Conservation (phyloP, 2,888 invertebrate genomes). For the Drosophila quasianomalipes region DNA sequence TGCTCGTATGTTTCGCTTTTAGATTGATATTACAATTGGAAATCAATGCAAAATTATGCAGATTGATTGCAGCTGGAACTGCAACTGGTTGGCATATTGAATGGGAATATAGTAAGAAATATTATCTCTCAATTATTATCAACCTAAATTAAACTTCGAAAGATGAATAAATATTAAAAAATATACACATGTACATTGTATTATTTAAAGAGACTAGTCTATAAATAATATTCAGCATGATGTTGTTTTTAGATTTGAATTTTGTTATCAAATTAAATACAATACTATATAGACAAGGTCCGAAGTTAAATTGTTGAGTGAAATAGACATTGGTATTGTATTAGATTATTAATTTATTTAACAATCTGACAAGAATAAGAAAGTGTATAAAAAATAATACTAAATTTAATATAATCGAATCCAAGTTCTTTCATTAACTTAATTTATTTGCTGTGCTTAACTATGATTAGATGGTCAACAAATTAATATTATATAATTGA, state of each 20-base stretch:
- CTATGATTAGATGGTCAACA: neutral
- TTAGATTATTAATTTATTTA: too few species aligned
- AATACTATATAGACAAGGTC: neutral
- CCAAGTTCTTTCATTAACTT: neutral
- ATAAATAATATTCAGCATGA: slow-evolving; percentile 10
- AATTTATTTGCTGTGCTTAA: neutral
- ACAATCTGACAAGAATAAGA: neutral
- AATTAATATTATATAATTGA: neutral
- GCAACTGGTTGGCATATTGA: slow-evolving; percentile 5
- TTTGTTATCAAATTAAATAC: slow-evolving; percentile 1
- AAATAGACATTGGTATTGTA: neutral
- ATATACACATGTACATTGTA: neutral
- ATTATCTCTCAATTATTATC: neutral
- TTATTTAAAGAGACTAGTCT: neutral
- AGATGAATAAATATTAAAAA: neutral
- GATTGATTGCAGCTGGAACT: slow-evolving; percentile 18
- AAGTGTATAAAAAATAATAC: neutral
- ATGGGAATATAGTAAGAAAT: neutral
- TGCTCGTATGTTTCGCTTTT: slow-evolving; percentile 8
- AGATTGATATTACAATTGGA: slow-evolving; percentile 15
- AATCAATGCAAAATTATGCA: slow-evolving; percentile 28
- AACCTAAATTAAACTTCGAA: neutral
- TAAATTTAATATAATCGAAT: neutral
- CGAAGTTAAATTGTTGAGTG: neutral
- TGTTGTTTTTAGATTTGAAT: neutral